These are phyloP conservation scores for Acanthosepion lycidas DNA, from an alignment of 2,888 invertebrate genomes.

Conservation along the genomic window DNA sequence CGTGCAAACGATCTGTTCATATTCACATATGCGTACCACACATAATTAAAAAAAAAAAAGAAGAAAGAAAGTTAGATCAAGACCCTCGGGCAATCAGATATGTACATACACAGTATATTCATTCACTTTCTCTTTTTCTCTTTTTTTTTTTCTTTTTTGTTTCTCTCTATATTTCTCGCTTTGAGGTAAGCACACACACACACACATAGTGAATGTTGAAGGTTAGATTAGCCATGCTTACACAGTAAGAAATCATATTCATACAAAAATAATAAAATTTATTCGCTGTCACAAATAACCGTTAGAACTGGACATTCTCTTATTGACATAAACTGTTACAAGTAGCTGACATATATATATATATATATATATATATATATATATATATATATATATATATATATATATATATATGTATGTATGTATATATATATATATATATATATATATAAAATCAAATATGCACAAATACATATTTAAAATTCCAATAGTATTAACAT, in stretches of 20 bases:
- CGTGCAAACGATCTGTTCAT: neutral
- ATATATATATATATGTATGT: too few species aligned
- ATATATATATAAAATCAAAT: too few species aligned
- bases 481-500: too few species aligned
- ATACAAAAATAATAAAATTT: neutral
- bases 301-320: neutral
- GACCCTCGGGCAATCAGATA: neutral
- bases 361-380: too few species aligned
- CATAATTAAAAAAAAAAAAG: neutral
- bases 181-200: neutral
- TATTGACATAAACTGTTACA: too few species aligned
- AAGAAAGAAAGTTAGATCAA: neutral
- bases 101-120: neutral
- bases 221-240: neutral
- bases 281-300: neutral
- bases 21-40: slow-evolving; percentile 33
- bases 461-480: too few species aligned
- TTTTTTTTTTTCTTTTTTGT: too few species aligned
- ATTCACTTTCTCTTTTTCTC: neutral
- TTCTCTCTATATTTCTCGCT: neutral
- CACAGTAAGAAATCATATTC: neutral
- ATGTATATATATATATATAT: too few species aligned
- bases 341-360: too few species aligned
- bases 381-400: too few species aligned
- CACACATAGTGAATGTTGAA: neutral